These are phyloP conservation scores for Sebastes trivittatus DNA, from an alignment of 2,797 vertebrate species.

Conservation along the genomic window DNA sequence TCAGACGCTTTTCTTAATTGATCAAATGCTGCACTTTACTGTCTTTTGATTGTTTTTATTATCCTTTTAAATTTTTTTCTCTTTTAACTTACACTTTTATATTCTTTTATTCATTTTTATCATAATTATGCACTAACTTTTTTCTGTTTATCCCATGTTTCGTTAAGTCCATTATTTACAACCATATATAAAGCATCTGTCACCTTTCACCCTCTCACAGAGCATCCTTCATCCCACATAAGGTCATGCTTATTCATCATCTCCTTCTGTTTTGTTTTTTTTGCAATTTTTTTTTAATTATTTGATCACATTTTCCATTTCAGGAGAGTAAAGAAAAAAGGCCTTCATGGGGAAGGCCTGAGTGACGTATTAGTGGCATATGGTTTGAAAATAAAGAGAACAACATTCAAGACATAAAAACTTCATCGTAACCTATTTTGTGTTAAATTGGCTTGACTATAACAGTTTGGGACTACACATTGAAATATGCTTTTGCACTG, in stretches of 20 bases:
- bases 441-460: neutral
- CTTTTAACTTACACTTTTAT: too few relatives aligned
- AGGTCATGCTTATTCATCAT: neutral
- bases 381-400: constrained; percentile 10
- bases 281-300: neutral
- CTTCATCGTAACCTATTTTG: neutral
- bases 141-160: too few relatives aligned
- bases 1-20: too few relatives aligned
- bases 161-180: too few relatives aligned
- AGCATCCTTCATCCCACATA: neutral
- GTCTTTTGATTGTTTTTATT: too few relatives aligned
- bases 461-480: neutral
- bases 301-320: constrained; percentile 41
- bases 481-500: neutral
- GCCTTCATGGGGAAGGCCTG: neutral
- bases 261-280: neutral
- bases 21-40: too few relatives aligned
- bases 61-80: too few relatives aligned
- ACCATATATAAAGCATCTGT: too few relatives aligned
- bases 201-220: neutral
- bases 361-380: constrained; percentile 39
- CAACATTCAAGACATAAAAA: constrained; percentile 3
- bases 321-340: constrained; percentile 8
- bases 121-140: too few relatives aligned
- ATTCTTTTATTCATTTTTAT: too few relatives aligned